Conservation (phyloP, 1,140 invertebrate genomes). For the Himalopsyche phryganea region DNA sequence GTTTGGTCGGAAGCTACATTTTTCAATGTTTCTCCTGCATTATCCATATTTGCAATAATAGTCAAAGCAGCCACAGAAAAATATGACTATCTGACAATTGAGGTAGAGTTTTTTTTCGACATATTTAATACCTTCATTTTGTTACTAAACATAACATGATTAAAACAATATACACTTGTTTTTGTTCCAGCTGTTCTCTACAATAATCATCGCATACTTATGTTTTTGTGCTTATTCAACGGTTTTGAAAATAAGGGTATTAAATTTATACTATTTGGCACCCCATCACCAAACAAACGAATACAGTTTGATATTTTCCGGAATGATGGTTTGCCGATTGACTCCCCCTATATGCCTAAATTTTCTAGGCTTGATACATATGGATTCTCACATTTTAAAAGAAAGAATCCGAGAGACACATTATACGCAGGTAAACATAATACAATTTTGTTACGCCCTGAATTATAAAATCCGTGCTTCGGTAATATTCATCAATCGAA, state of each 20-base stretch:
- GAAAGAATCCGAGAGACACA: slow-evolving; percentile 76
- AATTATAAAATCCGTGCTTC: not conserved
- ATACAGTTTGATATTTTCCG: slow-evolving; percentile 97
- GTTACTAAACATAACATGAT: not conserved
- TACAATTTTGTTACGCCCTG: too few relatives aligned
- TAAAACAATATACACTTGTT: not conserved
- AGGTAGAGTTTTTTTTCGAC: slow-evolving; percentile 62
- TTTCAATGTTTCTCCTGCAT: slow-evolving; percentile 84
- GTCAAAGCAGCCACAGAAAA: slow-evolving; percentile 74
- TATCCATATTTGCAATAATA: slow-evolving; percentile 94
- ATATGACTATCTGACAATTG: slow-evolving; percentile 93
- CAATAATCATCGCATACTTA: slow-evolving; percentile 87
- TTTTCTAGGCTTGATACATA: slow-evolving; percentile 95
- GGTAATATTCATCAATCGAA: too few relatives aligned
- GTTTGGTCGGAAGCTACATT: slow-evolving; percentile 99
- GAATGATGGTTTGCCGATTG: slow-evolving; percentile 94
- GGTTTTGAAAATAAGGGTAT: slow-evolving; percentile 90
- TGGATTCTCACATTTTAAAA: slow-evolving; percentile 95
- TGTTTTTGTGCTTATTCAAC: slow-evolving; percentile 98
- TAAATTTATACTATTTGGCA: slow-evolving; percentile 96
- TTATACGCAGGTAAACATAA: slow-evolving; percentile 76
- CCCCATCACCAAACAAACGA: slow-evolving; percentile 98
- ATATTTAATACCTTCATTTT: too few relatives aligned
- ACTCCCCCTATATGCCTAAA: slow-evolving; percentile 98
- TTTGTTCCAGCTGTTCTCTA: slow-evolving; percentile 72